Evolutionary conservation across 2,113 vertebrate genomes (phyloP), one percentile per base, ranked within the genome.

Genomic region (Plecotus auritus): DNA sequence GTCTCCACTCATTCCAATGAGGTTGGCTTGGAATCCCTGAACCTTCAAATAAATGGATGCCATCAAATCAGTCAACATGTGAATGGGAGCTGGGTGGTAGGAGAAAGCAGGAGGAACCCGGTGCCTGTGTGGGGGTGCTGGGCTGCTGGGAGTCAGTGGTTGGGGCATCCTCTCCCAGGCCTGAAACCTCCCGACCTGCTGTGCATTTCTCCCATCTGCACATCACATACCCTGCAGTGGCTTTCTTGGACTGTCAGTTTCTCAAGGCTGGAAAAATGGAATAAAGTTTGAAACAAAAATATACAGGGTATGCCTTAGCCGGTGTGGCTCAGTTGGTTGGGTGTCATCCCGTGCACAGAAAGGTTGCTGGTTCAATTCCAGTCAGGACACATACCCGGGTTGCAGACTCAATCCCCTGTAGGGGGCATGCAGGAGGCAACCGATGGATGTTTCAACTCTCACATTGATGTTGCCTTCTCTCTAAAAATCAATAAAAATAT

Each of bases 171-270:
- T 7, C 12, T 80, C 13, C 22, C 18, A 49, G 22, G 8, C 26
- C 30, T 8, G 2, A 9, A 3, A 22, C 49, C n/a, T 54, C 28
- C 54, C 30, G 0, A 0, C 5, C 20, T 0, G 17, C 45, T 17
- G 1, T 40, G 0, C 0, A 40, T 42, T 37, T 45, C 77, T 45
- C 11, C 6, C 37, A 17, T 16, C 28, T 90, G 51, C 1, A 2
- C 14, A 51, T 72, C 40, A 69, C 2, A 2, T 2, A 12, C 12
- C 17, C 45, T 35, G 26, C 5, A 30, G 45, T 23, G 45, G 11
- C 73, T 77, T 51, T 35, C 80, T 66, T 47, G 51, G 42, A 6
- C 35, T 51, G 1, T 6, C 67, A 14, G 1, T 40, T 78, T 10
- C 54, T 54, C 47, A 49, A 3, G 51, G 10, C 20, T 78, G 28